Evolutionary conservation across 2,888 invertebrate species (phyloP).

Genomic region (Phlogophora meticulosa): DNA sequence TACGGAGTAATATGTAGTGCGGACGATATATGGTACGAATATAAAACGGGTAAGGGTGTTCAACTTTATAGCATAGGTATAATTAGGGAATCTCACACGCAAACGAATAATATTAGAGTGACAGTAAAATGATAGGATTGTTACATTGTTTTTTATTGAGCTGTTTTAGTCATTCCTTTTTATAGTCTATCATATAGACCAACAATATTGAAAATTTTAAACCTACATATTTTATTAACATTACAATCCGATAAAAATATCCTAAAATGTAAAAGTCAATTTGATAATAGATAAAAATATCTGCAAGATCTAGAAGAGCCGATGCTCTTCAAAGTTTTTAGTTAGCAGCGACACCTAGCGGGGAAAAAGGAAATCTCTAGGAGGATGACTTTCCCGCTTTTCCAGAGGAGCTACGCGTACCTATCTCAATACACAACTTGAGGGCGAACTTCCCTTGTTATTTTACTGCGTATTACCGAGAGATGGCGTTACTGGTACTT

Average conservation of each 20-base stretch:
- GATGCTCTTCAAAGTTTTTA: not conserved
- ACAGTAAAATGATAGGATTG: slow-evolving; percentile 6
- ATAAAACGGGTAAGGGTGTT: slow-evolving; percentile 8
- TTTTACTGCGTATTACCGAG: not conserved
- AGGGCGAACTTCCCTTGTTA: slow-evolving; percentile 14
- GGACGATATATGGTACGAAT: slow-evolving; percentile 2
- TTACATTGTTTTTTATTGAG: not conserved
- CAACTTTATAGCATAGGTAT: slow-evolving; percentile 14
- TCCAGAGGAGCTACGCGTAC: slow-evolving; percentile 2
- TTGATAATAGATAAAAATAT: too few species aligned
- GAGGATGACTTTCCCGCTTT: slow-evolving; percentile 15
- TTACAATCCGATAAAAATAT: too few species aligned
- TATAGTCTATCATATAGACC: not conserved
- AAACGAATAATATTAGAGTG: slow-evolving; percentile 8
- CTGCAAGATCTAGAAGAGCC: too few species aligned
- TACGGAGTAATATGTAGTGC: slow-evolving; percentile 9
- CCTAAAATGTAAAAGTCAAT: too few species aligned
- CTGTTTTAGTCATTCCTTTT: slow-evolving; percentile 5
- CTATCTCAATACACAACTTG: slow-evolving; percentile 13
- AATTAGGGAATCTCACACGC: slow-evolving; percentile 24
- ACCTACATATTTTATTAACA: too few species aligned
- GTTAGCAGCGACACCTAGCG: slow-evolving; percentile 55
- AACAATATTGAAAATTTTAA: not conserved
- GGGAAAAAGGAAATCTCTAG: not conserved
- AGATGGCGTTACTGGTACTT: slow-evolving; percentile 57